A percentile compares a stretch with the other conserved stretches of the same genome.
Conservation (phyloP, 2,113 vertebrate species). For the Sylvilagus bachmani region DNA sequence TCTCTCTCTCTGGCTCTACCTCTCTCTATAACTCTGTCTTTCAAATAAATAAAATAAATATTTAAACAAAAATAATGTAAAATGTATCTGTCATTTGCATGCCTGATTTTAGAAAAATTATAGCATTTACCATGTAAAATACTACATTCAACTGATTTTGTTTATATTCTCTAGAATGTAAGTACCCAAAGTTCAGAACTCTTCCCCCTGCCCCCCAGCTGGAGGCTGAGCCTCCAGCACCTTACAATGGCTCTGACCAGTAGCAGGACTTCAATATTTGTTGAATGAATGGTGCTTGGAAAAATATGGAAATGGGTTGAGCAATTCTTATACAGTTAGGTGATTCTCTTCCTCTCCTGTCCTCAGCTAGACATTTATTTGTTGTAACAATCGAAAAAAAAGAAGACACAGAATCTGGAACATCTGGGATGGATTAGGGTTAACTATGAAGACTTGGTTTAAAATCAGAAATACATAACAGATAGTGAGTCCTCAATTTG, state of each 20-base stretch:
- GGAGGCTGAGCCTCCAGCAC: too few relatives aligned
- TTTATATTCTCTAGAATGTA: background rate
- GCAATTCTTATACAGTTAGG: background rate
- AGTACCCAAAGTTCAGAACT: background rate
- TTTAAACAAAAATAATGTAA: too few relatives aligned
- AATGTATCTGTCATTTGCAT: too few relatives aligned
- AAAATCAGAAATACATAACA: conserved; percentile 1
- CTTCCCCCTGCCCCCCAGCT: too few relatives aligned
- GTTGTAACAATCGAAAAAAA: background rate
- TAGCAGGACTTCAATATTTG: background rate
- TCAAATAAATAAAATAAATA: too few relatives aligned
- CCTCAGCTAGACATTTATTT: background rate
- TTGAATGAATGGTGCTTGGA: background rate
- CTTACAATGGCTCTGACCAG: background rate
- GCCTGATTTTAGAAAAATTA: background rate
- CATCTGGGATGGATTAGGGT: background rate
- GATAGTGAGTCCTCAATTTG: background rate
- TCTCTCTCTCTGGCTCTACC: too few relatives aligned
- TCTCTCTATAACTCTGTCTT: too few relatives aligned
- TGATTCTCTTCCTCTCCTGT: background rate
- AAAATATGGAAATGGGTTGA: background rate
- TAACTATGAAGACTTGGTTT: background rate
- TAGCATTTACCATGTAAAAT: background rate
- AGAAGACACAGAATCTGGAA: background rate
- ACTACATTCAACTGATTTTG: background rate